phyloP scores from a whole-genome alignment of 2,113 vertebrate genomes.

The Columba livia region DNA sequence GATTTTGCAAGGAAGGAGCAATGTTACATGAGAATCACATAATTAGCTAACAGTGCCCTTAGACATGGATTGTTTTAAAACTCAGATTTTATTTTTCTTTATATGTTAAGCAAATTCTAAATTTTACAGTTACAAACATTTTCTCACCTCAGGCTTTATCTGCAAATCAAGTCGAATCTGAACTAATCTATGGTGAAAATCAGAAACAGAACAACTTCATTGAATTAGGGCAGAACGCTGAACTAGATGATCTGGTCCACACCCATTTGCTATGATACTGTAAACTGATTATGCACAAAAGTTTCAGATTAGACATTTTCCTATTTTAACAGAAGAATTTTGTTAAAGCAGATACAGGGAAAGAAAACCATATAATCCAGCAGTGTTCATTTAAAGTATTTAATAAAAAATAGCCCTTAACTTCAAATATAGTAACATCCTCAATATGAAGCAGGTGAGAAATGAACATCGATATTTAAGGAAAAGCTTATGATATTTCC shows the following conservation, averaged over 20 bases:
- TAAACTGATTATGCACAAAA: neutral
- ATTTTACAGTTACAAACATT: neutral
- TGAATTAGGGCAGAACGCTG: neutral
- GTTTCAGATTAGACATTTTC: neutral
- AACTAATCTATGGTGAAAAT: neutral
- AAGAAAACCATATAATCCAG: neutral
- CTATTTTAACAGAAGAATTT: neutral
- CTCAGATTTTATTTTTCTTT: neutral
- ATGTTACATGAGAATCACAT: neutral
- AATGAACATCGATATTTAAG: neutral
- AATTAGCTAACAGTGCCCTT: neutral
- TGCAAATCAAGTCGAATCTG: neutral
- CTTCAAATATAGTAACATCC: neutral
- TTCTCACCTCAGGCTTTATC: neutral
- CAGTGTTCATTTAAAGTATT: neutral
- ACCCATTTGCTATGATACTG: neutral
- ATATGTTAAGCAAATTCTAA: neutral
- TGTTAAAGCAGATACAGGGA: neutral
- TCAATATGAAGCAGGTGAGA: neutral
- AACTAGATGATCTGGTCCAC: neutral
- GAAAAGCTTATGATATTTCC: neutral
- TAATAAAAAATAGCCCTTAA: neutral
- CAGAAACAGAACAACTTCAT: neutral
- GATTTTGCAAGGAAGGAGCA: neutral
- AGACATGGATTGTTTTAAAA: neutral